Base-by-base conservation (phyloP, 2,888 invertebrate genomes). In the Sclerodermus sp. region DNA sequence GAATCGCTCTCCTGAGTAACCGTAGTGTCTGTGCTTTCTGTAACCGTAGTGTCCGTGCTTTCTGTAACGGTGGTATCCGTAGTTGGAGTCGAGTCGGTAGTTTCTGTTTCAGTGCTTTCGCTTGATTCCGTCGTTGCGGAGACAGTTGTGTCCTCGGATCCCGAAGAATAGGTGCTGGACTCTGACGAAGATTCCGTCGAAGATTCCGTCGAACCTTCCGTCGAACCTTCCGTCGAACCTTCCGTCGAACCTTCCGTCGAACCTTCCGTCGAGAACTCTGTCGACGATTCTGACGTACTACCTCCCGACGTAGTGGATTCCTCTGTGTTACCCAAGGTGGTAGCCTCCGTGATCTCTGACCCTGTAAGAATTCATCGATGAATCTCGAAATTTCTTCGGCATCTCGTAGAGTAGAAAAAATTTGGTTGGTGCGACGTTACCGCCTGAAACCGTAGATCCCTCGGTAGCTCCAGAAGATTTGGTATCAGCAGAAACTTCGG, bases 81-180 rank as follows among this genome's bases (percentile, higher is more conserved):
- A 1, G 58, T 66, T 23, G 49, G 50, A 1, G 59, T 55, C 10
- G 57, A 46, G 17, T 67, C 65, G 4, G 67, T 64, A 2, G 58
- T 53, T 40, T 62, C 66, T 8, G 58, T 60, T 30, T 45, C 48
- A 53, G 57, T 1, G 54, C 43, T 29, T 49, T 40, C 16, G 57
- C 45, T 53, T 13, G 54, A 34, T 41, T 60, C 58, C 1, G 58
- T 52, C 12, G 58, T 52, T 8, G 52, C 55, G 5, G 55, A 45
- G 1, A 42, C 53, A 2, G 58, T 55, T 5, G 53, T 52, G 5
- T 45, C 61, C 0, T 44, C 39, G 1, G 46, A 9, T 55, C 36
- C 10, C 40, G 34, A 44, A 36, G 2, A 47, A 52, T 47, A 54
- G 2, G 32, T 30, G 16, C 14, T 30, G 4, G 41, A 23, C 12